Evolutionary conservation across 2,888 invertebrate species (phyloP).

Genomic region (Drosophila rubida): DNA sequence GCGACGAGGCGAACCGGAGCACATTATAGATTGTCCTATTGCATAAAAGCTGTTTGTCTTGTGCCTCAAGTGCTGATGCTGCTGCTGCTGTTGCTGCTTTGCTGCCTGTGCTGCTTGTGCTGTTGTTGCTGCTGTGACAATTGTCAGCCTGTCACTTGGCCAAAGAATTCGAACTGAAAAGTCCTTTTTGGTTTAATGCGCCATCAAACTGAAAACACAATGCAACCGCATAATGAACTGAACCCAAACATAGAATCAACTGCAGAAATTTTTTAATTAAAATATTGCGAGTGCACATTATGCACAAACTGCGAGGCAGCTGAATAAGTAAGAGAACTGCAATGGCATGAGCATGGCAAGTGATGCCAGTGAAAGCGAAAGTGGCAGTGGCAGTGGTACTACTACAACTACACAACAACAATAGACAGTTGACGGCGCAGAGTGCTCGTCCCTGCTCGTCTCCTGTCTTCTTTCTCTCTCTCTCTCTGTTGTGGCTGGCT

Average conservation of each 20-base stretch:
- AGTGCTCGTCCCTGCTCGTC: not conserved
- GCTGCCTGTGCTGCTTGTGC: not conserved
- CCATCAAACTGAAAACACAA: slow-evolving; percentile 49
- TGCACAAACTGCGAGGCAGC: slow-evolving; percentile 39
- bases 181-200: slow-evolving; percentile 24
- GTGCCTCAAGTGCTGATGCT: slow-evolving; percentile 40
- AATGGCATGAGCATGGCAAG: not conserved
- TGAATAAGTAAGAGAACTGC: not conserved
- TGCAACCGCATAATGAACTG: slow-evolving; percentile 56
- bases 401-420: too few species aligned
- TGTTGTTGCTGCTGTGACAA: slow-evolving; percentile 47
- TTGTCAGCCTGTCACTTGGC: slow-evolving; percentile 69
- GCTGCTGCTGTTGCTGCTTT: slow-evolving; percentile 14
- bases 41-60: slow-evolving; percentile 56
- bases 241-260: slow-evolving; percentile 44
- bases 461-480: not conserved
- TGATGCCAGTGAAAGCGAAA: not conserved
- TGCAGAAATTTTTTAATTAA: slow-evolving; percentile 74
- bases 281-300: slow-evolving; percentile 64
- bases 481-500: not conserved
- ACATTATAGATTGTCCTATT: slow-evolving; percentile 36
- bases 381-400: slow-evolving; percentile 1
- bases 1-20: slow-evolving; percentile 10
- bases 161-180: slow-evolving; percentile 21
- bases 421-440: slow-evolving; percentile 44